These are phyloP conservation scores for Saturnia japonica DNA, from an alignment of 2,888 invertebrate species.

Conservation along the genomic window DNA sequence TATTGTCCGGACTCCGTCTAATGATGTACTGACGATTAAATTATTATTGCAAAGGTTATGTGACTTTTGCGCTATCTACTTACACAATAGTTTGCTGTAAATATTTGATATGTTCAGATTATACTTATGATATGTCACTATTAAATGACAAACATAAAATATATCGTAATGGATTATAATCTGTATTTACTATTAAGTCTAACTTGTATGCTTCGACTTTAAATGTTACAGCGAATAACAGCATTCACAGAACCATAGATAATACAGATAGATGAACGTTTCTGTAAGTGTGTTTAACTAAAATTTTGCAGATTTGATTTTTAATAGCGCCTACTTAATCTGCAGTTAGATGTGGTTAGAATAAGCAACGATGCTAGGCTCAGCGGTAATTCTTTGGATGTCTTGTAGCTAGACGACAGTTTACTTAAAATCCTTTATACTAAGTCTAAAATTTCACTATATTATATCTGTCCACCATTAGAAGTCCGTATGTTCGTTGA, in stretches of 20 bases:
- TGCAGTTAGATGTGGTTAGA: no score
- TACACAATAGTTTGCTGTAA: neutral
- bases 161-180: neutral
- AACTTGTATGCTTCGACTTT: neutral
- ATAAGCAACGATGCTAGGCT: no score
- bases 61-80: neutral
- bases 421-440: no score
- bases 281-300: no score
- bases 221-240: neutral
- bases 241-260: no score
- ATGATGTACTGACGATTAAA: constrained; percentile 12
- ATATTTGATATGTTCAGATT: constrained; percentile 2
- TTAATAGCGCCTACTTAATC: no score
- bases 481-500: no score
- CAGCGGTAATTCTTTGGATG: no score
- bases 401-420: no score
- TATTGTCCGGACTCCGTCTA: constrained; percentile 27
- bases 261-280: neutral
- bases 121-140: constrained; percentile 1
- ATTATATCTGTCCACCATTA: no score
- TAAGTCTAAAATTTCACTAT: no score
- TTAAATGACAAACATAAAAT: neutral
- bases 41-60: constrained; percentile 1
- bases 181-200: neutral
- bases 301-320: no score